Evolutionary conservation across 2,113 vertebrate genomes (phyloP), one percentile per base, ranked within the genome.

Genomic region (Gallinago paraguaiae): DNA sequence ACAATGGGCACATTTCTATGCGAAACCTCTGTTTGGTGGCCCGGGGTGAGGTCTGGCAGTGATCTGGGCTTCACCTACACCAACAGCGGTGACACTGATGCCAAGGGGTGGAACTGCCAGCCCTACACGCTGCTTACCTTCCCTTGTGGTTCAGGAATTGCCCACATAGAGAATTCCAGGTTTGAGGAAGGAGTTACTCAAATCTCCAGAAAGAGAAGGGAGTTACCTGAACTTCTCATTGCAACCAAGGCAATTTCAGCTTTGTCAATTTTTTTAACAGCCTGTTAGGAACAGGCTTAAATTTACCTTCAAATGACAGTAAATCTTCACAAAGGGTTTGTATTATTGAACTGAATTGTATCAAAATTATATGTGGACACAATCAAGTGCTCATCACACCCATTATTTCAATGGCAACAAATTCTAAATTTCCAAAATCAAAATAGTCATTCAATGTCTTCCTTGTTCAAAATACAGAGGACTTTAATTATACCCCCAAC

Each of bases 1-100:
- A 39, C 57, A 27, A 37, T 16, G 3, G 5, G 7, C 35, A 24
- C 9, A 5, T 12, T 7, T 15, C 2, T 9, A 0, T 16, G n/a
- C 10, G 53, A 48, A 22, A 59, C 33, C 13, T 14, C 19, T 23
- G 19, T 33, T 23, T 1, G 16, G 35, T 13, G 41, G 30, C 30
- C 56, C 19, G 30, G 10, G 4, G 30, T 3, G n/a, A 30, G 9
- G 9, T 19, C 17, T 9, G 64, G 75, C 59, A 22, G 23, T 39
- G 28, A 28, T 18, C 30, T 18, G 31, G 35, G 7, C 6, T 3
- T 23, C 15, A 16, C 35, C 68, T 8, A 19, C 25, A 17, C 23
- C 69, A 64, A 5, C 33, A 35, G 33, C 2, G 28, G 16, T 11
- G 27, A 16, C 68, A 33, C 20, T 20, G 33, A 14, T 1, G 16